phyloP scores from a whole-genome alignment of 2,797 vertebrate genomes.

The Notoglanidium macrostoma region DNA sequence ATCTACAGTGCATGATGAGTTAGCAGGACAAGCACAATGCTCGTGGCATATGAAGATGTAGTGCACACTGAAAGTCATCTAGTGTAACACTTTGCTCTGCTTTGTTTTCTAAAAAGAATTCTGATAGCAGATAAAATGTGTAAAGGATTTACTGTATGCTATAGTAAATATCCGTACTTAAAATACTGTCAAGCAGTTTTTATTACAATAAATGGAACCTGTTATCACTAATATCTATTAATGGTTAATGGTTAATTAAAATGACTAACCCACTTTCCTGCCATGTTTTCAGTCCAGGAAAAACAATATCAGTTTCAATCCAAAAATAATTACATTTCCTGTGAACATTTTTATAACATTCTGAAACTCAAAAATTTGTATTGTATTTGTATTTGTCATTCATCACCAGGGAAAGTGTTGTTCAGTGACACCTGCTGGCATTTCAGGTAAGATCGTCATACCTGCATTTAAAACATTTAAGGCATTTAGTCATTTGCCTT shows the following conservation, averaged over 20 bases:
- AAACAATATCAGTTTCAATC: neutral
- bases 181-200: neutral
- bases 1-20: neutral
- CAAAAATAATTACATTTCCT: neutral
- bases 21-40: neutral
- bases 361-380: neutral
- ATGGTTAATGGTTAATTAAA: neutral
- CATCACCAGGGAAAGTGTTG: neutral
- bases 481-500: neutral
- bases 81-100: neutral
- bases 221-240: neutral
- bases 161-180: neutral
- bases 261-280: neutral
- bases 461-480: neutral
- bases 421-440: constrained; percentile 27
- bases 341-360: neutral
- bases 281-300: neutral
- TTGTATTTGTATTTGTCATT: neutral
- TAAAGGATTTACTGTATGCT: neutral
- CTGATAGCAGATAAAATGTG: neutral
- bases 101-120: neutral
- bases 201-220: neutral
- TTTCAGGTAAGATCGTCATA: neutral
- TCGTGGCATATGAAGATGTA: neutral
- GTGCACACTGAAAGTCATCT: neutral